Evolutionary conservation across 2,797 vertebrate genomes (phyloP), one percentile per base, ranked within the genome.

Genomic region (Eutrigla gurnardus): DNA sequence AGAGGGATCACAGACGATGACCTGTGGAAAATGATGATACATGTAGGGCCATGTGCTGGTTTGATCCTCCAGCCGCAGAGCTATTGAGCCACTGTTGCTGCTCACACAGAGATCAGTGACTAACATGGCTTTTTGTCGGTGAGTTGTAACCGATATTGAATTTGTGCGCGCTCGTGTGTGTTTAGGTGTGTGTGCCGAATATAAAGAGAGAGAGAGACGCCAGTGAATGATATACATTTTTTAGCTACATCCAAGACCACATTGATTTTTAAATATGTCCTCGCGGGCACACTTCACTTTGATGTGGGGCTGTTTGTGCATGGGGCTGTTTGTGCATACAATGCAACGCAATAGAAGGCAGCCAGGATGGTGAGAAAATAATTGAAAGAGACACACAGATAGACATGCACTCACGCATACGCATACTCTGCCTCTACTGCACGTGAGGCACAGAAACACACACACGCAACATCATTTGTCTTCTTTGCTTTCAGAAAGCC

Each of bases 221-320:
- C 64, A 68, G 60, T 70, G 77, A 86, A 81, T 80, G 72, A 85
- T 86, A 86, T 84, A 62, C 45, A 86, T 88, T 84, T 88, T 91
- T 88, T 78, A 90, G 85, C 68, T 78, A 73, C 80, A 86, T 88
- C 77, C 80, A 86, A 85, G 77, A 84, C 81, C 73, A 73, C 78
- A 89, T 84, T 83, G 88, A 89, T 90, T 92, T 90, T 88, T 88
- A 88, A 90, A 88, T 84, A 85, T 85, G 81, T 91, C 87, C 86
- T 91, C 13, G 74, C 69, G 65, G 88, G 85, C 83, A 86, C 58
- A 82, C 58, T 80, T 90, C 81, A 87, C 88, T 91, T 93, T 92
- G 89, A 91, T 88, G 86, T 90, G 75, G 42, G 43, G 58, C 60
- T 86, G 81, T 50, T 81, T 89, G 67, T 83, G 85, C 80, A 88